Percentiles rank a stretch among this genome's conserved stretches.
phyloP scores from a whole-genome alignment of 2,888 invertebrate genomes.

The Omphaloscelis lunosa region DNA sequence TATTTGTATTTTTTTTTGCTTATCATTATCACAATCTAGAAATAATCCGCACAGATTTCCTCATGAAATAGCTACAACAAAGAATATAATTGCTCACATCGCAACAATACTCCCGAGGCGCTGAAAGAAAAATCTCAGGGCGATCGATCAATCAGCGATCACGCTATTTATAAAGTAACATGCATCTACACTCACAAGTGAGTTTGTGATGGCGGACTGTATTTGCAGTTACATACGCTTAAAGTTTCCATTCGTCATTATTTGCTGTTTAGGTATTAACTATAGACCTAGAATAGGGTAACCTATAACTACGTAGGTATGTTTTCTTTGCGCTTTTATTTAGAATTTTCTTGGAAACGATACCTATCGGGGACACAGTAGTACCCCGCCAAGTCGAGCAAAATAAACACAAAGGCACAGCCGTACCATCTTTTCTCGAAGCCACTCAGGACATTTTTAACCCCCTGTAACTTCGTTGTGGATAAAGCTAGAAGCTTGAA shows the following conservation, averaged over 20 bases:
- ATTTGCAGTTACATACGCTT: constrained; percentile 70
- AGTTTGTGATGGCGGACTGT: constrained; percentile 74
- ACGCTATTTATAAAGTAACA: constrained; percentile 74
- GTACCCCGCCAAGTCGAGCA: no score
- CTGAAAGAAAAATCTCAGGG: constrained; percentile 37
- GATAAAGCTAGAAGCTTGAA: no score
- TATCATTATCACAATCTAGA: neutral
- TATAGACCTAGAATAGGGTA: neutral
- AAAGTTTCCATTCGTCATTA: constrained; percentile 58
- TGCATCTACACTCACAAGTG: constrained; percentile 70
- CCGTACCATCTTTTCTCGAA: no score
- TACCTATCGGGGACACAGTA: no score
- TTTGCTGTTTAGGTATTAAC: neutral
- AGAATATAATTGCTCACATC: neutral
- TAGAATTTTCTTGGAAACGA: neutral
- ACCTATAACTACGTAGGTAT: neutral
- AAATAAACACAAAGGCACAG: no score
- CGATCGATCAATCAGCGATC: constrained; percentile 57
- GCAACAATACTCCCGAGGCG: neutral
- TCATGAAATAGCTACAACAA: neutral
- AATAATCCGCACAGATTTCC: neutral
- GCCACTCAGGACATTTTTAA: no score
- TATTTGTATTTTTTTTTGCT: neutral
- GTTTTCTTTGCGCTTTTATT: neutral
- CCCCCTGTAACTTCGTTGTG: no score